Evolutionary conservation across 2,113 vertebrate species (phyloP), one percentile per base, ranked within the genome.

Genomic region (Baryphthengus martii): DNA sequence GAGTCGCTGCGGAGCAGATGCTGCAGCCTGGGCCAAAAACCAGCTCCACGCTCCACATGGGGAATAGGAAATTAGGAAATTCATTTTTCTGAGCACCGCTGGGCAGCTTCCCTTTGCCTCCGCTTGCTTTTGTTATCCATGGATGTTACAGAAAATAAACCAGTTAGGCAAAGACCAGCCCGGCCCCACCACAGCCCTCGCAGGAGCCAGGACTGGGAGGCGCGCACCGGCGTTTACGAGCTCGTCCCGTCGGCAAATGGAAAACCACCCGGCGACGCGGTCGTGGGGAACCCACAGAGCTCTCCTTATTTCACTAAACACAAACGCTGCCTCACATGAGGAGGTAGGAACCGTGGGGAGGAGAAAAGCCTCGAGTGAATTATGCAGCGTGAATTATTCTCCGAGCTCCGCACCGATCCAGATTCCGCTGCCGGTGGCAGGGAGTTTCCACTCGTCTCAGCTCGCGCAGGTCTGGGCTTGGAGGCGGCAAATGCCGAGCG

Each of bases 11-110:
- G 7, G 39, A 23, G 23, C 21, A n/a, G 76, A 9, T 31, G 56
- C 85, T 66, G 84, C 37, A 35, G 88, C 37, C 63, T 3, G 62
- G 12, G 42, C 66, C 0, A 0, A 29, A 50, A 47, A 40, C 68
- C 77, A 79, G 35, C 63, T 66, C 65, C 9, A 1, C 0, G 0
- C 28, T 52, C 17, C 0, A 0, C 7, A 5, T 5, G 1, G 28
- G 39, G 35, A 45, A 42, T 19, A 53, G 33, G 52, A 40, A 80
- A 84, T 53, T 19, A 53, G 33, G 52, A 40, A 80, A 84, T 53
- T 3, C n/a, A 5, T 79, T 50, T 61, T 44, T 19, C 71, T n/a
- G 23, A 79, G 89, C n/a, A 20, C 10, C 8, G 3, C 39, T 10
- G n/a, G 58, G 39, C 44, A 28, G 13, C 29, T 83, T 73, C 49